phyloP scores from a whole-genome alignment of 2,797 vertebrate genomes.

The Gambusia yucatana region DNA sequence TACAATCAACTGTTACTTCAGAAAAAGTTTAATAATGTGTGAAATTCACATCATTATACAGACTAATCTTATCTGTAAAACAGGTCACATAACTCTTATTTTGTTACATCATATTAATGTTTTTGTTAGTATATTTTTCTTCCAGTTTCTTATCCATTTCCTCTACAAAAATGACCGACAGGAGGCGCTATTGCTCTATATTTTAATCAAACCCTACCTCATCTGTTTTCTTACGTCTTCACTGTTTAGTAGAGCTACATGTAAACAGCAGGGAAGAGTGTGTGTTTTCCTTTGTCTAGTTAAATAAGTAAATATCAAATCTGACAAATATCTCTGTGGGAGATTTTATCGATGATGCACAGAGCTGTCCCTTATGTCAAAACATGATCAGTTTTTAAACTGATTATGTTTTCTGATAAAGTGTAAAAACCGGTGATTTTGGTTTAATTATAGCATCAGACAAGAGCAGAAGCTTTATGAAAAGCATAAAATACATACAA shows the following conservation, averaged over 20 bases:
- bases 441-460: background rate
- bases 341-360: background rate
- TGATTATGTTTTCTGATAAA: background rate
- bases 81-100: background rate
- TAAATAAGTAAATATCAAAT: background rate
- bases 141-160: background rate
- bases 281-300: background rate
- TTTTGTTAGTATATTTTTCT: background rate
- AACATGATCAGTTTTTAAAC: background rate
- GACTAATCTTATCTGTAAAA: background rate
- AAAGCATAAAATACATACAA: background rate
- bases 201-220: background rate
- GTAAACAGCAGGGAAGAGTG: background rate
- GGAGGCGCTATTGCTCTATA: constrained; percentile 42
- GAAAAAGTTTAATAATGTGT: background rate
- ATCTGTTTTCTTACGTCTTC: background rate
- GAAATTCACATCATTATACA: background rate
- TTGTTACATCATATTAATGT: background rate
- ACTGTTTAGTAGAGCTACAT: background rate
- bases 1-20: background rate
- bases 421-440: background rate
- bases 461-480: background rate
- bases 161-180: constrained; percentile 21
- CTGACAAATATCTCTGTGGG: background rate
- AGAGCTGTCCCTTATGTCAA: background rate